phyloP scores from a whole-genome alignment of 2,888 invertebrate species.

The Dorcus parallelipipedus region DNA sequence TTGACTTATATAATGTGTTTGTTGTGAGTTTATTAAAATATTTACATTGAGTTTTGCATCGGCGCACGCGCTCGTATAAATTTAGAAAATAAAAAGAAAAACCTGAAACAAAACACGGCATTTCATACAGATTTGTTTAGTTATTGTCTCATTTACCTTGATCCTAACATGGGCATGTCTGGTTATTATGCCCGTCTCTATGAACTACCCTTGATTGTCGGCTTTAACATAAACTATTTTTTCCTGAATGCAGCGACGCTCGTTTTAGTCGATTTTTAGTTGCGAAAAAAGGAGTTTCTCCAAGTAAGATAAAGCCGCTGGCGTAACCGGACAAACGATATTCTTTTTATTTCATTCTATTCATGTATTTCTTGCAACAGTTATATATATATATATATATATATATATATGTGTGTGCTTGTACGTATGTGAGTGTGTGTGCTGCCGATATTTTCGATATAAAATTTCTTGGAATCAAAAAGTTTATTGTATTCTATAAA shows the following conservation, averaged over 20 bases:
- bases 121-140: conserved; percentile 9
- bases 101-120: neutral
- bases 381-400: too few species aligned
- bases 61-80: too few species aligned
- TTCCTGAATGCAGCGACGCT: conserved; percentile 44
- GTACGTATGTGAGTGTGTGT: too few species aligned
- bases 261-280: conserved; percentile 41
- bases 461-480: too few species aligned
- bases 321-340: neutral
- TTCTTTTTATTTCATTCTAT: too few species aligned
- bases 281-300: conserved; percentile 46
- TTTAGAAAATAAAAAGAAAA: neutral
- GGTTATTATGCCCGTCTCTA: conserved; percentile 23
- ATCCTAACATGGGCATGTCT: conserved; percentile 18
- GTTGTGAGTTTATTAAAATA: too few species aligned
- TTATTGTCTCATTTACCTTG: conserved; percentile 4
- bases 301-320: conserved; percentile 24
- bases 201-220: conserved; percentile 25
- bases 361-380: too few species aligned
- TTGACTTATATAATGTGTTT: too few species aligned
- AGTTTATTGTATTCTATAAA: too few species aligned
- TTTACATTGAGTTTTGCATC: too few species aligned
- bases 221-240: conserved; percentile 37
- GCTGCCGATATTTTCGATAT: too few species aligned
- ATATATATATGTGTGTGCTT: too few species aligned